Evolutionary conservation across 2,888 invertebrate genomes (phyloP), one percentile per base, ranked within the genome.

Genomic region (Pseudococcus longispinus): DNA sequence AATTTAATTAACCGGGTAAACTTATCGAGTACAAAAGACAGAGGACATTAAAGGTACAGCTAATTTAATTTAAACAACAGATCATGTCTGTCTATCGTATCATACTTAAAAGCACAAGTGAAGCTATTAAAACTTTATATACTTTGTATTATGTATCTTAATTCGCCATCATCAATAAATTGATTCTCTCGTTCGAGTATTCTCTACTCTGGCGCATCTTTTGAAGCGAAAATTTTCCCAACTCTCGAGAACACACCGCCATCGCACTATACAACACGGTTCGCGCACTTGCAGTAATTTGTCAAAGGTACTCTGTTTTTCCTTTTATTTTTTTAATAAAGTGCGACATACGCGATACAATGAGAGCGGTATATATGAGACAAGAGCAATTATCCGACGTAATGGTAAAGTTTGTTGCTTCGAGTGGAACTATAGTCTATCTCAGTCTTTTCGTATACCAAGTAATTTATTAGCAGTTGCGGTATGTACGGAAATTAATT

Each of bases 391-490:
- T 70, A 70, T 70, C 70, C 70, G 20, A 29, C 18, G 15, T 29
- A 70, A 70, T 60, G 29, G 29, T 29, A 32, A 32, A 70, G 70
- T 70, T 70, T 26, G 29, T 70, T 11, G 70, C 70, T 70, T 70
- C 26, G 70, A 70, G 29, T 70, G 70, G 29, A 70, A 70, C 29
- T 70, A 70, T 15, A 60, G 20, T 60, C n/a, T n/a, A 46, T 51
- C n/a, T 51, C n/a, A n/a, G 51, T 51, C 51, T 51, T 51, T 51
- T 51, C 15, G 60, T 60, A 60, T 11, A 60, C 23, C 23, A 11
- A 70, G 70, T 18, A 70, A 70, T 70, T 70, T 70, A 70, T 70
- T 70, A 70, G 29, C 70, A 70, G 70, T 70, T 29, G 29, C 70
- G 70, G 70, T 29, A 70, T 70, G 18, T 29, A 70, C 29, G 29